These are phyloP conservation scores for Drosophila kambysellisi DNA, from an alignment of 2,888 invertebrate genomes.

Conservation along the genomic window DNA sequence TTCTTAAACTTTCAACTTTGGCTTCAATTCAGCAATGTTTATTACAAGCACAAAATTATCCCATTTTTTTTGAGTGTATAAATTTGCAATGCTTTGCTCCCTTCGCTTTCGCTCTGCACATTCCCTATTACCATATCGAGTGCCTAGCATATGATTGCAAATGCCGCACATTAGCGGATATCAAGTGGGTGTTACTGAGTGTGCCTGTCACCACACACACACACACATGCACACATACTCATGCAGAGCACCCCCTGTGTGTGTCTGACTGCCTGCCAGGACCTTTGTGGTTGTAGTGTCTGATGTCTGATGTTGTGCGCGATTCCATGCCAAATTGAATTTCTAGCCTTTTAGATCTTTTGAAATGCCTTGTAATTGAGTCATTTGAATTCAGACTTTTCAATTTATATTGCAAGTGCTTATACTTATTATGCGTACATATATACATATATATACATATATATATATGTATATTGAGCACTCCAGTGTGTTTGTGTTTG, in stretches of 20 bases:
- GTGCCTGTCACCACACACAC: conserved; percentile 52
- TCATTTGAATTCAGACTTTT: conserved; percentile 79
- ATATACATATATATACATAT: not conserved
- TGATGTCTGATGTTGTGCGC: conserved; percentile 46
- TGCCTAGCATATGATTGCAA: conserved; percentile 78
- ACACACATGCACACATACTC: not conserved
- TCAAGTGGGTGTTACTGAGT: conserved; percentile 80
- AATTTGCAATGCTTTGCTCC: not conserved
- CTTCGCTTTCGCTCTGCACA: conserved; percentile 9
- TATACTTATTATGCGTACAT: conserved; percentile 4
- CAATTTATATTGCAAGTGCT: conserved; percentile 63
- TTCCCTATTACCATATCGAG: conserved; percentile 48
- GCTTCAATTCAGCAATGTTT: not conserved
- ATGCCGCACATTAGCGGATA: conserved; percentile 82
- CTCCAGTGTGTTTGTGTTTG: conserved; percentile 3
- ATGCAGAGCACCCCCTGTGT: conserved; percentile 1
- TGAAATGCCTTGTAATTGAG: conserved; percentile 76
- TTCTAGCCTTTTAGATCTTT: conserved; percentile 80
- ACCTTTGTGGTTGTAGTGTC: conserved; percentile 20
- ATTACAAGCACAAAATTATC: not conserved
- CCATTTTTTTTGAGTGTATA: conserved; percentile 1
- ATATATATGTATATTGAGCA: not conserved
- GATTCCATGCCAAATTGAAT: conserved; percentile 79
- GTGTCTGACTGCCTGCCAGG: conserved; percentile 10
- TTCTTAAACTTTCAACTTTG: not conserved